Conservation (phyloP, 2,797 vertebrate genomes). For the Ispidina picta region DNA sequence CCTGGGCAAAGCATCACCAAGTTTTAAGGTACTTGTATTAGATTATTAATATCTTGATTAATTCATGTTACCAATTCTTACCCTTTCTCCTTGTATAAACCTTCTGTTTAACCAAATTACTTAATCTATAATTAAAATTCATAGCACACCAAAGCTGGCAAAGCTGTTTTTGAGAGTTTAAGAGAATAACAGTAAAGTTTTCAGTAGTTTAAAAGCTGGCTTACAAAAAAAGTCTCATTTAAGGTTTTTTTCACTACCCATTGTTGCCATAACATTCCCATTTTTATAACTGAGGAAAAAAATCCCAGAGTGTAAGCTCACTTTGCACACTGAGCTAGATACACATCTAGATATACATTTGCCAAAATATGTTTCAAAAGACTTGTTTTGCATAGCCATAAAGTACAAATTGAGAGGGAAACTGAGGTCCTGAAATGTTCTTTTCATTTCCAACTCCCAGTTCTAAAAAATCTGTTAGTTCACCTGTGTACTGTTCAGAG, state of each 20-base stretch:
- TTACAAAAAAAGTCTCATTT: not conserved
- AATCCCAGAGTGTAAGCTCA: not conserved
- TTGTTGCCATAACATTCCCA: not conserved
- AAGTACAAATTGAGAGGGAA: not conserved
- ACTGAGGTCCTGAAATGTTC: not conserved
- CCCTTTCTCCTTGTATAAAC: not conserved
- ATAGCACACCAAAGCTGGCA: not conserved
- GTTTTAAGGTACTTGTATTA: not conserved
- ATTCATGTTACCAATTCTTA: not conserved
- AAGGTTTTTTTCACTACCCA: not conserved
- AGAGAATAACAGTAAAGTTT: not conserved
- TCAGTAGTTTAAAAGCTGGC: not conserved
- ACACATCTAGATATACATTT: not conserved
- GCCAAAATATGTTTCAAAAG: not conserved
- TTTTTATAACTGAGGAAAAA: not conserved
- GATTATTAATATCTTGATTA: not conserved
- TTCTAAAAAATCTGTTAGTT: not conserved
- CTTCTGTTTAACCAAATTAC: not conserved
- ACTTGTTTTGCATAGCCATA: not conserved
- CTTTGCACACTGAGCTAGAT: not conserved
- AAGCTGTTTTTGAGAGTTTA: not conserved
- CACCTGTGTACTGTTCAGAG: not conserved
- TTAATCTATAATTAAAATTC: not conserved
- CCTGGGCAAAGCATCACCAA: slow-evolving; percentile 10
- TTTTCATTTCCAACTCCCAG: not conserved